Evolutionary conservation across 2,797 vertebrate species (phyloP).

Genomic region (Pristis pectinata): DNA sequence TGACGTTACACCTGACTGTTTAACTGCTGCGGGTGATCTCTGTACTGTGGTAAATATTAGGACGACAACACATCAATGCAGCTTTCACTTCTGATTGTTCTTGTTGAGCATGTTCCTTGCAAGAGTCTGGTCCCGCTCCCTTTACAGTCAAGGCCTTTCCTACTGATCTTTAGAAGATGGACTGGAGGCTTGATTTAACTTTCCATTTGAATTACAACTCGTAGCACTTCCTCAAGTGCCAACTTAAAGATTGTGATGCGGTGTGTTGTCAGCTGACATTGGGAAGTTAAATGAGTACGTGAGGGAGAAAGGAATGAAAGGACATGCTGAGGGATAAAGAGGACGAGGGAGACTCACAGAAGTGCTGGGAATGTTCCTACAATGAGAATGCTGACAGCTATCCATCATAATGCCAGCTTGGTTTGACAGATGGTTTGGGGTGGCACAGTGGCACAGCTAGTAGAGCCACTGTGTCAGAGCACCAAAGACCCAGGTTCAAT

Average conservation of each 20-base stretch:
- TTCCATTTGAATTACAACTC: neutral
- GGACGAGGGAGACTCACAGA: neutral
- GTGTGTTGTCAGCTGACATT: neutral
- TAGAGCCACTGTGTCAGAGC: too few relatives aligned
- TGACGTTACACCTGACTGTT: neutral
- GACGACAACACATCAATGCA: neutral
- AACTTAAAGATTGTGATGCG: neutral
- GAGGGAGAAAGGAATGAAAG: neutral
- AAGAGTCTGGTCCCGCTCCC: neutral
- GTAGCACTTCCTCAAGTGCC: neutral
- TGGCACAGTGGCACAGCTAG: too few relatives aligned
- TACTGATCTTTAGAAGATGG: neutral
- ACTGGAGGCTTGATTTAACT: neutral
- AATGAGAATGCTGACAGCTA: too few relatives aligned
- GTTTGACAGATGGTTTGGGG: too few relatives aligned
- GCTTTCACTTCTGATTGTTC: neutral
- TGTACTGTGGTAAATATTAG: neutral
- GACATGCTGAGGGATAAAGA: neutral
- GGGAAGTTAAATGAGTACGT: neutral
- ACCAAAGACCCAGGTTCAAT: too few relatives aligned
- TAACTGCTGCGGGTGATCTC: neutral
- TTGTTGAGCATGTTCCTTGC: neutral
- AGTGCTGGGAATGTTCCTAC: too few relatives aligned
- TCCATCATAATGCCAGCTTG: too few relatives aligned
- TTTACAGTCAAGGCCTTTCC: neutral